These are phyloP conservation scores for Oriolus oriolus DNA, from an alignment of 2,113 vertebrate genomes.

Conservation along the genomic window DNA sequence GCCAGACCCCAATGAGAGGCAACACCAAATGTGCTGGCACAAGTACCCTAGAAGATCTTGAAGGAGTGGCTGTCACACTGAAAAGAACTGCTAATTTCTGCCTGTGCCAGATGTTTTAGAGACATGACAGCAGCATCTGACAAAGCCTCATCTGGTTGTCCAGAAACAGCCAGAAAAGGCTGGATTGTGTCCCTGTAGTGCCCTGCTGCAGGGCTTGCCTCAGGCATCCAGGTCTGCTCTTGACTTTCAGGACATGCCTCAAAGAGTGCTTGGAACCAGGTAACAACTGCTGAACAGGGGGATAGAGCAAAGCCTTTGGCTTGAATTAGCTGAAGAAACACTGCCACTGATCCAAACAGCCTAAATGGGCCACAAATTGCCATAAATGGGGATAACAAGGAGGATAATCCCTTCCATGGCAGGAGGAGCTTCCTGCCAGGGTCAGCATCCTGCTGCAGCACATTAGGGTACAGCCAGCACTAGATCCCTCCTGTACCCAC, in stretches of 20 bases:
- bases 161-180: neutral
- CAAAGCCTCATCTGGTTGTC: neutral
- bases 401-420: neutral
- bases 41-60: neutral
- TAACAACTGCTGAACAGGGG: neutral
- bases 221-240: fast-evolving
- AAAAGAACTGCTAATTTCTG: neutral
- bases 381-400: neutral
- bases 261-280: neutral
- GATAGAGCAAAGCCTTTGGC: neutral
- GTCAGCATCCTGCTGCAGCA: neutral
- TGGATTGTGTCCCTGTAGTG: neutral
- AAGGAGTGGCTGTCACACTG: neutral
- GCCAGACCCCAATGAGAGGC: neutral
- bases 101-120: neutral
- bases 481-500: neutral
- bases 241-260: neutral
- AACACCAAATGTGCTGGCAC: neutral
- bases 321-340: neutral
- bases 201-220: neutral
- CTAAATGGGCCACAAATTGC: neutral
- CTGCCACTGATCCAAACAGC: neutral
- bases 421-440: neutral
- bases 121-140: neutral
- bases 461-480: neutral